Base-by-base conservation (phyloP, 1,140 invertebrate genomes). In the Phocides pigmalion region DNA sequence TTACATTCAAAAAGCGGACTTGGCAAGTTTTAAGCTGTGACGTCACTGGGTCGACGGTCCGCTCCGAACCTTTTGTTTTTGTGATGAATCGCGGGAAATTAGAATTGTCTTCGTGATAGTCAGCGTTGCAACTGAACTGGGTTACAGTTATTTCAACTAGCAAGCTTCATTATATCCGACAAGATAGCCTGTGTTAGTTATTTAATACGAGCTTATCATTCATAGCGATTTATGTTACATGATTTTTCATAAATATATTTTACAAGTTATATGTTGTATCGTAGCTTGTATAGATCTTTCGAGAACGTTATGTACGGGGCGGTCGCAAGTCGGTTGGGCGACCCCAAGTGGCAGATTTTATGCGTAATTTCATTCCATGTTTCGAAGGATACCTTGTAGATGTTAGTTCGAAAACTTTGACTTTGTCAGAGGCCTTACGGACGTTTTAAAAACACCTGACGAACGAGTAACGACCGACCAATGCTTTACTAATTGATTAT, bases 1-100 rank as follows among this genome's bases (percentile, higher is more conserved):
- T 84, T 84, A 79, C 81, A 84, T 82, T 79, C 79, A 75, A 84
- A 84, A 83, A 78, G 71, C 66, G 50, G 25, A 49, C 42, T 61
- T 68, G 54, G 44, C 46, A 32, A 37, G 64, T 67, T 64, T 51
- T 49, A 62, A 54, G 47, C 20, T 58, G 16, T 58, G 51, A 72
- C 54, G 51, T 68, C 54, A 63, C 49, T 58, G 51, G 66, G 17
- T 46, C 25, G 50, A 28, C 42, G 47, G 51, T 32, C 32, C 32
- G 44, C 16, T 9, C 49, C 3, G 11, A 32, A 14, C 17, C 56
- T 49, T 49, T 61, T 61, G 44, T 61, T 61, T 28, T 59, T 47
- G 22, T 46, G 44, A 37, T 61, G 56, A 49, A 61, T 49, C 6
- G 25, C 42, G 16, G 44, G 56, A 61, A 61, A 37, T 61, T 49